phyloP scores from a whole-genome alignment of 2,797 vertebrate species.

The Rhinogobio ventralis region DNA sequence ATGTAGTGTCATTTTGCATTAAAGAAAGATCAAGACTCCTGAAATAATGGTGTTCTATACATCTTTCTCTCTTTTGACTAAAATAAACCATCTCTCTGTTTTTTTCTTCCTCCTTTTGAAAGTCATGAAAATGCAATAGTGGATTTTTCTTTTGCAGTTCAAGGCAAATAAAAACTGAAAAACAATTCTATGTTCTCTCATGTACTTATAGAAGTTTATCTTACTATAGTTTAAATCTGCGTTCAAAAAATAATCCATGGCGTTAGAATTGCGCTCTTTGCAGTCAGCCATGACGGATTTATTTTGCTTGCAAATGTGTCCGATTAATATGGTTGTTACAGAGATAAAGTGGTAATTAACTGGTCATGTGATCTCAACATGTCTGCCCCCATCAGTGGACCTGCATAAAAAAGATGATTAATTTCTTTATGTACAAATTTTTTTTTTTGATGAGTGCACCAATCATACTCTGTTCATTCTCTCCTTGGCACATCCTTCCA shows the following conservation, averaged over 20 bases:
- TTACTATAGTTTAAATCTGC: background rate
- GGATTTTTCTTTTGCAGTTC: background rate
- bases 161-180: background rate
- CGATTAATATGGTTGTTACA: background rate
- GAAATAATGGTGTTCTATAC: background rate
- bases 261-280: background rate
- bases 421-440: background rate
- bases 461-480: background rate
- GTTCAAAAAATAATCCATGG: background rate
- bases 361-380: background rate
- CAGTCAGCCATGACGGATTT: background rate
- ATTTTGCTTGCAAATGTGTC: background rate
- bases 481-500: conserved; percentile 8
- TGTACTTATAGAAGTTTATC: background rate
- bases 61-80: background rate
- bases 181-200: no score
- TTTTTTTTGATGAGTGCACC: background rate
- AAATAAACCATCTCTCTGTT: background rate
- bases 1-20: background rate
- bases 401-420: background rate
- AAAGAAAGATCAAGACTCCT: background rate
- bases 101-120: background rate
- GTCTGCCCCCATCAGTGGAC: background rate
- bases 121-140: conserved; percentile 1
- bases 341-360: background rate